Conservation (phyloP, 2,797 vertebrate species). For the Prionace glauca region DNA sequence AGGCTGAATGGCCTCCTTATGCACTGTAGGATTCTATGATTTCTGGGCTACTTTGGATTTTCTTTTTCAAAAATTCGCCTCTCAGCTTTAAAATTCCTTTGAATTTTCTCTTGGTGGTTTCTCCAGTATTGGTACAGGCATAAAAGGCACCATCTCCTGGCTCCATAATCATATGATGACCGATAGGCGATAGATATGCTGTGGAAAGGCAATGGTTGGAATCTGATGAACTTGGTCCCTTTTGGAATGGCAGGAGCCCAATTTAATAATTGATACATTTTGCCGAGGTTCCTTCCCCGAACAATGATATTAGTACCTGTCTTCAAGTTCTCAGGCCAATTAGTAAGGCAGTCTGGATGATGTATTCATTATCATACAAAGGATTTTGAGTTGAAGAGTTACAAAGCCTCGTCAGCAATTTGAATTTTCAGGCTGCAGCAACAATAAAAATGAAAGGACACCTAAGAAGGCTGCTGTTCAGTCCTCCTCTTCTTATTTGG, state of each 20-base stretch:
- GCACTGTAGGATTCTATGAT: no score
- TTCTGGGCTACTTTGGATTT: neutral
- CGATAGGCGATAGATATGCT: neutral
- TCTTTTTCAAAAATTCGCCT: neutral
- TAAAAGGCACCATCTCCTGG: neutral
- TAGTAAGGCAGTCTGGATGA: no score
- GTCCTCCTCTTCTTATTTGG: no score
- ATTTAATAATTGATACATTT: neutral
- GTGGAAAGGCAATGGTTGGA: neutral
- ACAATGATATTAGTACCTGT: neutral
- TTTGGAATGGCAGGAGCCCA: neutral
- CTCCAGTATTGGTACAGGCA: neutral
- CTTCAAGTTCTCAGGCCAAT: neutral
- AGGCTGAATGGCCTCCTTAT: no score
- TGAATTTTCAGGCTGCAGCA: neutral
- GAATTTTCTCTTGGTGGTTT: neutral
- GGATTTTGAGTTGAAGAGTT: neutral
- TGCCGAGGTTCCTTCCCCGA: neutral
- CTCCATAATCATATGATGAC: neutral
- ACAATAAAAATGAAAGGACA: neutral
- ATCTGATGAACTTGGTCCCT: neutral
- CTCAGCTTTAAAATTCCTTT: neutral
- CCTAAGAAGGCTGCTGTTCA: neutral
- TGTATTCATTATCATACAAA: neutral
- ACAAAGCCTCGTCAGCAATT: neutral